Percentiles rank a stretch among this genome's conserved stretches.
Conservation (phyloP, 2,797 vertebrate species). For the Acanthurus tractus region DNA sequence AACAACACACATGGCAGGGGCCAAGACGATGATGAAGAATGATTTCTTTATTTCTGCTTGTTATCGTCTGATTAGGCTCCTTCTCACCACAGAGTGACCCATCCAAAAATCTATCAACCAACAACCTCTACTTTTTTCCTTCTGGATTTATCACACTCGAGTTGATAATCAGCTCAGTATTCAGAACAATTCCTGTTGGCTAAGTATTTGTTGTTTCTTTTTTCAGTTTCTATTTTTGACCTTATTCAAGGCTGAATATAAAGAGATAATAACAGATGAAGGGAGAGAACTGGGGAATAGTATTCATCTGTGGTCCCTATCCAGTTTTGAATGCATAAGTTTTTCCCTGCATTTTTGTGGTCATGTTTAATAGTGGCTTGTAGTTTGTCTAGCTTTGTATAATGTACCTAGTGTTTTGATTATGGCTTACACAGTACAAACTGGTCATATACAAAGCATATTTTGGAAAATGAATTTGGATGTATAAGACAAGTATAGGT, state of each 20-base stretch:
- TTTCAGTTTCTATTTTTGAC: background rate
- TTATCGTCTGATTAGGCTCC: conserved; percentile 67
- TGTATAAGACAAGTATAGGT: background rate
- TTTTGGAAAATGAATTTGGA: background rate
- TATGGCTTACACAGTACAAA: too few relatives aligned
- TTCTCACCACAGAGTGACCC: conserved; percentile 26
- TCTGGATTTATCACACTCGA: conserved; percentile 18
- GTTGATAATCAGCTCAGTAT: background rate
- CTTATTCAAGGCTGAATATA: background rate
- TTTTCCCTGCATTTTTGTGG: conserved; percentile 1
- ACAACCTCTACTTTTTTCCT: conserved; percentile 26
- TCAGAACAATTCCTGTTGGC: background rate
- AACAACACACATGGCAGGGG: conserved; percentile 65
- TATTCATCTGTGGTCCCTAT: background rate
- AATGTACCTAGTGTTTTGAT: background rate
- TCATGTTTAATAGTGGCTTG: background rate
- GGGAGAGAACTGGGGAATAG: too few relatives aligned
- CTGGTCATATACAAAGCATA: background rate
- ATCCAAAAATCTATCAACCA: conserved; percentile 44
- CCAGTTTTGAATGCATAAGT: background rate
- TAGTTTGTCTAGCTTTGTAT: background rate
- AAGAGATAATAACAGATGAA: background rate
- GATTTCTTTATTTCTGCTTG: conserved; percentile 70
- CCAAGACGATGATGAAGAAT: conserved; percentile 60
- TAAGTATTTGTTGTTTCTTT: conserved; percentile 4